Percentiles rank a stretch among this genome's conserved stretches.
phyloP scores from a whole-genome alignment of 2,888 invertebrate species.

The Dorcus hopei region DNA sequence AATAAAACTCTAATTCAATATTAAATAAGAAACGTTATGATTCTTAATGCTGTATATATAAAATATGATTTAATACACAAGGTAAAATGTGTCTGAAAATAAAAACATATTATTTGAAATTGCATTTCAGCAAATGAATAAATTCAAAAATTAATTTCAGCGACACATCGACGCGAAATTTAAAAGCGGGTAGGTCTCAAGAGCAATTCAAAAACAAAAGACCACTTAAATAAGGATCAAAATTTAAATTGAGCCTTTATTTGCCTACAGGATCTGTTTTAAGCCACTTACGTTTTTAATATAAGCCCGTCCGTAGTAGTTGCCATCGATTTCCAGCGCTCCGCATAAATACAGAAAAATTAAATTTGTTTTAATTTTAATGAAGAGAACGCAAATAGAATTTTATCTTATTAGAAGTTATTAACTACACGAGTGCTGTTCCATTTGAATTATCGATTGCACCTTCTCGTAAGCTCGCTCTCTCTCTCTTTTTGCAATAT shows the following conservation, averaged over 20 bases:
- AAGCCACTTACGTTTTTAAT: slow-evolving; percentile 50
- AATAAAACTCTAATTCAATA: too few relatives aligned
- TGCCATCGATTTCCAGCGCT: slow-evolving; percentile 6
- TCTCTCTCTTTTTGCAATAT: too few relatives aligned
- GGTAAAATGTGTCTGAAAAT: too few relatives aligned
- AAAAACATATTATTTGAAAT: background rate
- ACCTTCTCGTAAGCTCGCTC: too few relatives aligned
- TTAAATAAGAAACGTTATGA: too few relatives aligned
- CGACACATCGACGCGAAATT: slow-evolving; percentile 15
- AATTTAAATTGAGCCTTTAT: slow-evolving; percentile 48
- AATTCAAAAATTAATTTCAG: slow-evolving; percentile 17
- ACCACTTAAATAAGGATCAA: slow-evolving; percentile 48
- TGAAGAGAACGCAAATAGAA: background rate
- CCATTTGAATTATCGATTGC: background rate
- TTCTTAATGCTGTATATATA: too few relatives aligned
- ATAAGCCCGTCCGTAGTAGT: slow-evolving; percentile 35
- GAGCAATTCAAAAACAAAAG: slow-evolving; percentile 47
- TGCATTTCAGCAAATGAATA: background rate
- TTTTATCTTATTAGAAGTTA: background rate
- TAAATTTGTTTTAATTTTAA: background rate
- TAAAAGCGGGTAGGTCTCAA: slow-evolving; percentile 35
- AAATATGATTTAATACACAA: too few relatives aligned
- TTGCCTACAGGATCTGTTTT: slow-evolving; percentile 46
- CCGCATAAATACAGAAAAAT: slow-evolving; percentile 2
- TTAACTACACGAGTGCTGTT: background rate